Evolutionary conservation across 2,113 vertebrate genomes (phyloP), one percentile per base, ranked within the genome.

Genomic region (Atractosteus spatula): DNA sequence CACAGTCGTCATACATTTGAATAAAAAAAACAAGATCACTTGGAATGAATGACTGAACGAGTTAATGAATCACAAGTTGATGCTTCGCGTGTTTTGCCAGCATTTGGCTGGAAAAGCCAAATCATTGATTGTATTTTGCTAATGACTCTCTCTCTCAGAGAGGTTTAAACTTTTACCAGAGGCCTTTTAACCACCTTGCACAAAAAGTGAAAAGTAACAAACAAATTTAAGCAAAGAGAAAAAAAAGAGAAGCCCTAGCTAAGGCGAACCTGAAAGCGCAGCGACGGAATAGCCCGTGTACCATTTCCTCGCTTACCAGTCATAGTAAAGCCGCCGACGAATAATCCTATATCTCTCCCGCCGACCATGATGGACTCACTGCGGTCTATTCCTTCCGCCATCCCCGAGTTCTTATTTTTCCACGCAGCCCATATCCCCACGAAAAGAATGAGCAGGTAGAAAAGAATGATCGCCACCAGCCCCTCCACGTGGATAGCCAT

Each of bases 391-490:
- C 82, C 79, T 44, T 91, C 94, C 56, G 76, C 77, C 0, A 80
- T 89, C 56, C 94, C 87, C 0, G 91, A 92, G 81, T 93, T 95
- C 81, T 98, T 99, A 81, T 96, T 99, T 86, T 95, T 98, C 96
- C 97, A 99, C 11, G 97, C 95, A 57, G 97, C 97, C 97, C 97
- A 99, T 82, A 99, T 98, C 29, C 97, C 97, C 79, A 99, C 96
- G 47, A 90, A 83, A 57, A 99, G 82, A 77, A 99, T 98, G 61
- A 96, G 84, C 78, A 97, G 69, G 77, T 99, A 99, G 86, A 99
- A 99, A 41, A 97, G 55, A 51, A 96, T 86, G 68, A 99, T 98
- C 54, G 97, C 97, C 82, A 98, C 87, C 65, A 99, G 84, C 77
- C 97, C 97, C 74, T 95, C 96, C 75, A 85, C 90, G 72, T 98